These are phyloP conservation scores for Macropodus opercularis DNA, from an alignment of 2,797 vertebrate genomes.

Conservation along the genomic window DNA sequence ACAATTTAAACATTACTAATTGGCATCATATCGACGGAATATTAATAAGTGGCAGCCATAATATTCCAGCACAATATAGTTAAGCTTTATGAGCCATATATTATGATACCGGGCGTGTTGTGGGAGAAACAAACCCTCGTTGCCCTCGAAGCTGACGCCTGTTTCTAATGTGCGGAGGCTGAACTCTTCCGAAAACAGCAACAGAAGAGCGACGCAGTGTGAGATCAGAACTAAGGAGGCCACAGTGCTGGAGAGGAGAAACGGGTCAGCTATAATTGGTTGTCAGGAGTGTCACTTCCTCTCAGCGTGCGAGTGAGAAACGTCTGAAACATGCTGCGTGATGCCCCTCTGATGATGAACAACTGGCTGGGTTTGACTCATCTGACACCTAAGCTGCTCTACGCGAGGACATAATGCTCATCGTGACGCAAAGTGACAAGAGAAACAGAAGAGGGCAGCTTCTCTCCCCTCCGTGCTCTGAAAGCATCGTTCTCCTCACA, in stretches of 20 bases:
- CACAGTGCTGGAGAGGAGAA: conserved; percentile 42
- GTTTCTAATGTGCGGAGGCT: conserved; percentile 46
- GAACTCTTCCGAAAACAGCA: conserved; percentile 39
- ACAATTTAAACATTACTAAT: no score
- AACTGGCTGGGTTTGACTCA: conserved; percentile 41
- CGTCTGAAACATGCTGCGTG: conserved; percentile 42
- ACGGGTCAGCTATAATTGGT: conserved; percentile 57
- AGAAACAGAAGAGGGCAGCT: neutral
- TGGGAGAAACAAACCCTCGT: conserved; percentile 7
- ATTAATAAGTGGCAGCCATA: no score
- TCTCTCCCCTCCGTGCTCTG: conserved; percentile 2
- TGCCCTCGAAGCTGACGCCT: conserved; percentile 6
- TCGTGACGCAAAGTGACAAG: conserved; percentile 2
- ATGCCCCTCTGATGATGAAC: conserved; percentile 47
- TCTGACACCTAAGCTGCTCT: conserved; percentile 27
- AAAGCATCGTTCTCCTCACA: conserved; percentile 7
- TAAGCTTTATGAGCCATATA: neutral
- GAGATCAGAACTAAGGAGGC: conserved; percentile 50
- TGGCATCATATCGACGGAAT: no score
- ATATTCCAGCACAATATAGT: no score
- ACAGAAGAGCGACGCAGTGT: conserved; percentile 22
- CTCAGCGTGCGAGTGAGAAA: conserved; percentile 50
- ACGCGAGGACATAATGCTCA: conserved; percentile 2
- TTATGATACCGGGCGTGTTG: neutral
- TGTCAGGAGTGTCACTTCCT: conserved; percentile 59